These are phyloP conservation scores for Peromyscus californicus DNA, from an alignment of 2,113 vertebrate species.

Conservation along the genomic window DNA sequence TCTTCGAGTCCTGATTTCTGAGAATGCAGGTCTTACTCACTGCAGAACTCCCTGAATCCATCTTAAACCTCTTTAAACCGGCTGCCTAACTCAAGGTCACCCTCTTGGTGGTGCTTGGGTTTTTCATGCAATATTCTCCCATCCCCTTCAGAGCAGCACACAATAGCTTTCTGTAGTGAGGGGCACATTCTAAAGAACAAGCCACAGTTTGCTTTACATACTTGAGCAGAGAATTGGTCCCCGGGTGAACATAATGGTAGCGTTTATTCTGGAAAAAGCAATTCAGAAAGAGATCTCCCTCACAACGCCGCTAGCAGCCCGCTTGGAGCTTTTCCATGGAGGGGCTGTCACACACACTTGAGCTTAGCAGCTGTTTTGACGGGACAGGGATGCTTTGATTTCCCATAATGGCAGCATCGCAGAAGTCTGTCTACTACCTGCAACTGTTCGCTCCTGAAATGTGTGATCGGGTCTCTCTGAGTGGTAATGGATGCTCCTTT, in stretches of 20 bases:
- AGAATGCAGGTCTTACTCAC: background rate
- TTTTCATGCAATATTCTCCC: background rate
- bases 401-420: conserved; percentile 47
- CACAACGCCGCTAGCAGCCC: background rate
- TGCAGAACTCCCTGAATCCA: background rate
- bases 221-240: conserved; percentile 56
- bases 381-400: conserved; percentile 18
- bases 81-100: conserved; percentile 32
- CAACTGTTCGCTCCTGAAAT: background rate
- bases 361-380: conserved; percentile 43
- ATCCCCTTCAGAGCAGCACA: background rate
- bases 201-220: conserved; percentile 68
- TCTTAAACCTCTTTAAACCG: background rate
- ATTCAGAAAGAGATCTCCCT: conserved; percentile 63
- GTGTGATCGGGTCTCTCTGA: conserved; percentile 12
- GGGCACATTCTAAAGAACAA: background rate
- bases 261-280: conserved; percentile 72
- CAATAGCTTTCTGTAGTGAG: conserved; percentile 53
- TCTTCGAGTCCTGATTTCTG: background rate
- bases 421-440: conserved; percentile 51
- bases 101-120: background rate
- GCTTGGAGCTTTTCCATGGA: conserved; percentile 38
- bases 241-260: conserved; percentile 68
- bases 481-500: background rate
- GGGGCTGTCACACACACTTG: conserved; percentile 20